Conservation (phyloP, 2,888 invertebrate genomes). For the Torymus texanus region DNA sequence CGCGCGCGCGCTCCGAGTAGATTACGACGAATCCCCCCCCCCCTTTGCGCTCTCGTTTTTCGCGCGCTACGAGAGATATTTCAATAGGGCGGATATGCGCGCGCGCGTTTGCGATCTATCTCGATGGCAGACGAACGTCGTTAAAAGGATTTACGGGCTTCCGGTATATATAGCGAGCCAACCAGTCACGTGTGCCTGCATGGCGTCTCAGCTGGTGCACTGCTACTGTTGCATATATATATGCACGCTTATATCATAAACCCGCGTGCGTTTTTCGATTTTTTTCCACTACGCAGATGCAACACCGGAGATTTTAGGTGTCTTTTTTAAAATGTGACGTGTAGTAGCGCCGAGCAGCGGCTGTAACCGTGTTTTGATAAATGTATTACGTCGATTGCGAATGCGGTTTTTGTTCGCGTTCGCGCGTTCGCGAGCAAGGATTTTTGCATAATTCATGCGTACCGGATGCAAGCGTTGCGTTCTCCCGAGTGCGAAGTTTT, state of each 20-base stretch:
- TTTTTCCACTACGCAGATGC: neutral
- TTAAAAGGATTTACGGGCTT: conserved; percentile 43
- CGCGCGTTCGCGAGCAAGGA: neutral
- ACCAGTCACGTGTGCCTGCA: no score
- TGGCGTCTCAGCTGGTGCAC: no score
- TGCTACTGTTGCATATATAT: no score
- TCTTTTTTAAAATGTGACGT: conserved; percentile 10
- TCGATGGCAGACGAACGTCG: conserved; percentile 29
- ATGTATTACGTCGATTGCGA: neutral
- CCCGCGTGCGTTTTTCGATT: neutral
- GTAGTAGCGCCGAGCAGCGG: no score
- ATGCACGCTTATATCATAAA: no score
- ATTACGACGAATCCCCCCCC: neutral
- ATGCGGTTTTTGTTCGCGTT: neutral
- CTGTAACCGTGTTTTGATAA: neutral
- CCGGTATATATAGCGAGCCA: neutral
- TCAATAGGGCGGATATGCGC: neutral
- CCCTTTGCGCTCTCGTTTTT: neutral
- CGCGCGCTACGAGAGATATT: neutral
- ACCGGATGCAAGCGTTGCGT: neutral
- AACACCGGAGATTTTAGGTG: conserved; percentile 7
- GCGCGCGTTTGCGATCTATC: conserved; percentile 4
- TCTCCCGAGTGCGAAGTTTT: neutral
- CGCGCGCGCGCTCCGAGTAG: no score
- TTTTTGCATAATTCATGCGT: conserved; percentile 34